Evolutionary conservation across 1,140 invertebrate genomes (phyloP), one percentile per base, ranked within the genome.

Genomic region (Bombus terrestris): DNA sequence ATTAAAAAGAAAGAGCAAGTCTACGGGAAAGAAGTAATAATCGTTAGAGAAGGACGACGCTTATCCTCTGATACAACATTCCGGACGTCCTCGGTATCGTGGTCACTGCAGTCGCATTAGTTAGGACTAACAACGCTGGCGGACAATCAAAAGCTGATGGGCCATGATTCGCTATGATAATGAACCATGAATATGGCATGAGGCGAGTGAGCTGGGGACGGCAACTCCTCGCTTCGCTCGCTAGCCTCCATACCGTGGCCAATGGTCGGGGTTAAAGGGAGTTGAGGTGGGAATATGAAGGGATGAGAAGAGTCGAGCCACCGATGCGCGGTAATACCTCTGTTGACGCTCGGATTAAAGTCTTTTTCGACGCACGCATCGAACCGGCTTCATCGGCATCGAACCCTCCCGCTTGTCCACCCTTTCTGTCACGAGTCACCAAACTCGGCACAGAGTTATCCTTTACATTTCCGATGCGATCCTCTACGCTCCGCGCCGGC

Each of bases 111-210:
- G 93, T 95, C 94, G 93, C 93, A 95, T 95, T 95, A 95, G 94
- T 94, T 94, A 93, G 93, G 93, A 94, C 94, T 95, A 95, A 95
- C 93, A 95, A 93, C 93, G 93, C 92, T 92, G 92, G 91, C 93
- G 93, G 92, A 95, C 94, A 95, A 95, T 95, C 94, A 95, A 95
- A 95, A 95, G 94, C 94, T 94, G 94, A 95, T 95, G 94, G 95
- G 92, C 93, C 94, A 95, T 95, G 94, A 95, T 95, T 95, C 94
- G 94, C 94, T 95, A 95, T 95, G 95, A 95, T 95, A 95, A 95
- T 95, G 94, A 95, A 95, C 92, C 94, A 95, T 95, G 94, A 95
- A 95, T 95, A 94, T 92, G 86, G 88, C 92, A 95, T 95, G 94
- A 95, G 93, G 76, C 89, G 88, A 94, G 94, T 88, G 93, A 92